Base-by-base conservation (phyloP, 2,888 invertebrate genomes). In the Choristoneura rosaceana region DNA sequence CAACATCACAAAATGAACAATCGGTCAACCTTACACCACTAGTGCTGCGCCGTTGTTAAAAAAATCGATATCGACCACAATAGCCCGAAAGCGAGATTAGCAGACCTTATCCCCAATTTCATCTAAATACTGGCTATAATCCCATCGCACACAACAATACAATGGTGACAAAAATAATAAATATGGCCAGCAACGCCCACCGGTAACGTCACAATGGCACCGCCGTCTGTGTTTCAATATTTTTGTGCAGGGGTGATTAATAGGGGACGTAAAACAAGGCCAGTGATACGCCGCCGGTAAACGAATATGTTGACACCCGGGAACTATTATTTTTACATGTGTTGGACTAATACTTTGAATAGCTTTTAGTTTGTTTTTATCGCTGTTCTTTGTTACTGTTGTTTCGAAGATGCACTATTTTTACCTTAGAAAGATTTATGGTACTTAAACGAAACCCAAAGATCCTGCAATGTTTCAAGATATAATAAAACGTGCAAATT, bases 91-190 rank as follows among this genome's bases (percentile, higher is more conserved):
- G 84, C 83, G 86, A 90, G 93, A 93, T 93, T 93, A 93, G 89
- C 83, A 80, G 80, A 81, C 90, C 81, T 91, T 93, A 94, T 94
- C 93, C 93, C 91, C 93, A 93, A 94, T 94, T 93, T 88, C 90
- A 94, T 94, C 94, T 94, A 93, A 94, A 94, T 92, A 92, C 92
- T 87, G 81, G 84, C 86, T 89, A 87, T 94, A 92, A 93, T 91
- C 92, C 92, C 76, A 70, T n/a, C 81, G 76, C 82, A 78, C 79
- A 66, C 65, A 73, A 73, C 73, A 74, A 86, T 85, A 94, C 94
- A 94, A 85, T 84, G 89, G 94, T 90, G 93, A 93, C 93, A 92
- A 92, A 93, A 94, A 94, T 93, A 94, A 94, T 93, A 93, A 93
- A 93, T 94, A 93, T 87, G 82, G 87, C 84, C 75, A 78, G 80